A percentile compares a stretch with the other conserved stretches of the same genome.
Conservation (phyloP, 2,888 invertebrate genomes). For the Calephelis perditalis region DNA sequence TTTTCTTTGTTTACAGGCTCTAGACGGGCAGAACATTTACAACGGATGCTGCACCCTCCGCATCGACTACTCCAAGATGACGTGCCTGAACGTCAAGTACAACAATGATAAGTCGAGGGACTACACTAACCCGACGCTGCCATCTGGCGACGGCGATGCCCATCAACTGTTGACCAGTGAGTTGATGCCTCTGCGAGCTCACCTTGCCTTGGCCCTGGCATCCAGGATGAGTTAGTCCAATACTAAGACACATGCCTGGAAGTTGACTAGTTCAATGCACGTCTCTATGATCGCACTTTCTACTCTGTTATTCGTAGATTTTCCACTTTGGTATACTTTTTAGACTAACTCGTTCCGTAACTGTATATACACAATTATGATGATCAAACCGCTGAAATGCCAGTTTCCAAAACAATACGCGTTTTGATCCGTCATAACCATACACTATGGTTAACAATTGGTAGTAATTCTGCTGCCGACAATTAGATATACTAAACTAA, state of each 20-base stretch:
- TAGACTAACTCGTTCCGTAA: no score
- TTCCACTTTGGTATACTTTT: neutral
- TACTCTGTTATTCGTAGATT: constrained; percentile 16
- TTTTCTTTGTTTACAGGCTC: constrained; percentile 78
- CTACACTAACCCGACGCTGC: constrained; percentile 98
- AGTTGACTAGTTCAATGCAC: constrained; percentile 46
- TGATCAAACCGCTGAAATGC: no score
- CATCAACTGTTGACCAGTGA: constrained; percentile 82
- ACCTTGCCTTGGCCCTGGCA: constrained; percentile 72
- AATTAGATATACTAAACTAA: no score
- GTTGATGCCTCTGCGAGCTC: constrained; percentile 77
- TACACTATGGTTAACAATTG: no score
- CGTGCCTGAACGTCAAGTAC: constrained; percentile 98
- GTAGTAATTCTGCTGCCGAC: no score
- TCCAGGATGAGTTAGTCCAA: constrained; percentile 81
- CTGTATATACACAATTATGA: no score
- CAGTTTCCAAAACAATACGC: no score
- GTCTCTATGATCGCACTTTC: constrained; percentile 37
- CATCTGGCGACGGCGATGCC: constrained; percentile 90
- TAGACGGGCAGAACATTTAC: constrained; percentile 99
- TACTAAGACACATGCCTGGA: constrained; percentile 65
- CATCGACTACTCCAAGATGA: constrained; percentile 99
- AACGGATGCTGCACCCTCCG: constrained; percentile 99
- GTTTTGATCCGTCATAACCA: no score
- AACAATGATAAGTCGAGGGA: constrained; percentile 99